Evolutionary conservation across 2,888 invertebrate genomes (phyloP).

Genomic region (Eudasyphora cyanicolor): DNA sequence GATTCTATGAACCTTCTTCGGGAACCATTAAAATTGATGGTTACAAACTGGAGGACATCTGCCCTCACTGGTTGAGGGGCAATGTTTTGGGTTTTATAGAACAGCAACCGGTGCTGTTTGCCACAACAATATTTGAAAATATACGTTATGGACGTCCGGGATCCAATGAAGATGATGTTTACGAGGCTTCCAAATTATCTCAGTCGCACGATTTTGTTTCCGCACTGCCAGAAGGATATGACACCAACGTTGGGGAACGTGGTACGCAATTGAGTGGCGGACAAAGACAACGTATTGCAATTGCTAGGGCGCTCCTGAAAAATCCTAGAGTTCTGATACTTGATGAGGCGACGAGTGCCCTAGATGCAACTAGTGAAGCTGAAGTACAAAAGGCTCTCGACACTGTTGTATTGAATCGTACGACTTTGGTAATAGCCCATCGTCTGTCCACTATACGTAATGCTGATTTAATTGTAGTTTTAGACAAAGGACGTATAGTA

Average conservation of each 20-base stretch:
- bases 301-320: slow-evolving; percentile 95
- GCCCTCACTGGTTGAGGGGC: slow-evolving; percentile 91
- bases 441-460: slow-evolving; percentile 94
- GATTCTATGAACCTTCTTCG: slow-evolving; percentile 82
- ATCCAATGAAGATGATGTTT: slow-evolving; percentile 86
- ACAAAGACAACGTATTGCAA: slow-evolving; percentile 96
- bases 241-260: slow-evolving; percentile 93
- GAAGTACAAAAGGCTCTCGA: slow-evolving; percentile 94
- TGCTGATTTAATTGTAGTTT: slow-evolving; percentile 95
- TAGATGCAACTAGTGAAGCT: slow-evolving; percentile 95
- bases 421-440: slow-evolving; percentile 97
- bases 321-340: slow-evolving; percentile 92
- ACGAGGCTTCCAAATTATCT: slow-evolving; percentile 90
- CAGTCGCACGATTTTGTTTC: slow-evolving; percentile 95
- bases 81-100: slow-evolving; percentile 92
- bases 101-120: slow-evolving; percentile 97
- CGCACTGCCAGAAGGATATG: slow-evolving; percentile 90
- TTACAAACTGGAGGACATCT: slow-evolving; percentile 76
- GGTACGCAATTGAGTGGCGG: slow-evolving; percentile 96
- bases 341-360: slow-evolving; percentile 97
- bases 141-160: slow-evolving; percentile 92
- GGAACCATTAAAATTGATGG: slow-evolving; percentile 79
- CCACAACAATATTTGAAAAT: slow-evolving; percentile 94
- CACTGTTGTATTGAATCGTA: slow-evolving; percentile 89
- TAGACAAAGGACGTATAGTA: slow-evolving; percentile 90